Conservation (phyloP, 1,140 invertebrate species). For the Drosophila truncata region DNA sequence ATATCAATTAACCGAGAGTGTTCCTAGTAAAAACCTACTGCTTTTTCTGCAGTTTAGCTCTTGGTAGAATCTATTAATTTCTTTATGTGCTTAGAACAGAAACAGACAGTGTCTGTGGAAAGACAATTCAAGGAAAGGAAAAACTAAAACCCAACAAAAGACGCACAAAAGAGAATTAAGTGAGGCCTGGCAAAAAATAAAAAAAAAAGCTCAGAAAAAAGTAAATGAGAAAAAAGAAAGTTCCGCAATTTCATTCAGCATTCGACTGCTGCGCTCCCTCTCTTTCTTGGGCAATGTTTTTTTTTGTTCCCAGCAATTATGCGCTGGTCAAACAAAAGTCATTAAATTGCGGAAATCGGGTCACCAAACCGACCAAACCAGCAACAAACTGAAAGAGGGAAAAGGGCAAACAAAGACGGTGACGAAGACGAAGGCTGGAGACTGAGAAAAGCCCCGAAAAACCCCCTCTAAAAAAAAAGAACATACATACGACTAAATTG, state of each 20-base stretch:
- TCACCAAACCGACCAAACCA: conserved; percentile 66
- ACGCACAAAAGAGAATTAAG: conserved; percentile 39
- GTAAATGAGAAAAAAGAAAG: conserved; percentile 52
- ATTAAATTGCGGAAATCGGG: conserved; percentile 83
- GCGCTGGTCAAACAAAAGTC: conserved; percentile 78
- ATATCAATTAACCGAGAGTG: not conserved
- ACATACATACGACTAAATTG: conserved; percentile 72
- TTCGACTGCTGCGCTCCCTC: conserved; percentile 31
- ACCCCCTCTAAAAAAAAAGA: conserved; percentile 28
- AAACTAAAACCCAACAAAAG: conserved; percentile 56
- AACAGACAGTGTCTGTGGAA: not conserved
- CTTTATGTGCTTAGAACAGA: not conserved
- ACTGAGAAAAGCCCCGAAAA: conserved; percentile 41
- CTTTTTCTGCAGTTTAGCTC: not conserved
- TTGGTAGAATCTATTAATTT: not conserved
- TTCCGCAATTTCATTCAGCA: conserved; percentile 71
- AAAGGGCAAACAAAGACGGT: conserved; percentile 24
- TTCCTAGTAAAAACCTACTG: not conserved
- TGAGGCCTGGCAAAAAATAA: conserved; percentile 20
- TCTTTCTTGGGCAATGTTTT: conserved; percentile 8
- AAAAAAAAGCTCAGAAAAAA: not conserved
- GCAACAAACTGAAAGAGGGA: conserved; percentile 32
- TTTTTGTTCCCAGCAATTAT: conserved; percentile 75
- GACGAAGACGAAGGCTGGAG: conserved; percentile 17
- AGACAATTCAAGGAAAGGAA: conserved; percentile 52